Percentiles rank a stretch among this genome's conserved stretches.
phyloP scores from a whole-genome alignment of 30 jellyfish, hydroid and myxozoan species.

The Hydra vulgaris region DNA sequence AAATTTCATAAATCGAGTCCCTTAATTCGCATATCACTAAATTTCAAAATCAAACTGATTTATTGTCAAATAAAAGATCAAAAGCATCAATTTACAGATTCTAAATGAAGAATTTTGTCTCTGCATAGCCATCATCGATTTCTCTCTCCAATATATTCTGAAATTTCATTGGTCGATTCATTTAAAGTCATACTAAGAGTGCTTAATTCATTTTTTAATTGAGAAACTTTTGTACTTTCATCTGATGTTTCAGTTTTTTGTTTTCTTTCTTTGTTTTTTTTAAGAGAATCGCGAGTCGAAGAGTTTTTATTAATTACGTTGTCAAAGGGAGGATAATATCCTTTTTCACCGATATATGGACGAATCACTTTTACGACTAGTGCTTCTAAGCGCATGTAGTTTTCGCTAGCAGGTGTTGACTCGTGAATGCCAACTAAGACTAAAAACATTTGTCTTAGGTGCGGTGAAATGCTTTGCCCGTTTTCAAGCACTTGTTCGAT shows the following conservation, averaged over 20 bases:
- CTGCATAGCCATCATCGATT: slow-evolving; percentile 13
- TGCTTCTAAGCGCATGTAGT: slow-evolving; percentile 63
- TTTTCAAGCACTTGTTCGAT: slow-evolving; percentile 52
- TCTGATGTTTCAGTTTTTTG: no score
- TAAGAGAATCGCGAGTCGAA: slow-evolving; percentile 58
- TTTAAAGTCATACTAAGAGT: background rate
- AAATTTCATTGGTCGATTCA: slow-evolving; percentile 7
- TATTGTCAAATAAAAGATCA: no score
- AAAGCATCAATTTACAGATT: no score
- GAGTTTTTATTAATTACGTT: background rate
- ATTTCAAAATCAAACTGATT: no score
- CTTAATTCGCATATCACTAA: no score
- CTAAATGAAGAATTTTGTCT: slow-evolving; percentile 19
- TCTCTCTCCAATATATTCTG: slow-evolving; percentile 5
- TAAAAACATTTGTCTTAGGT: slow-evolving; percentile 64
- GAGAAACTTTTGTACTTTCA: slow-evolving; percentile 12
- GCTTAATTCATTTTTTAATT: background rate
- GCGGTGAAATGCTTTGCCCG: slow-evolving; percentile 49
- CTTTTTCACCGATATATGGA: slow-evolving; percentile 75
- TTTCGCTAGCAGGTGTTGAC: slow-evolving; percentile 64
- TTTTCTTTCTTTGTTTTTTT: no score
- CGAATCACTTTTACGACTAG: slow-evolving; percentile 59
- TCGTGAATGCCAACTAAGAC: slow-evolving; percentile 79
- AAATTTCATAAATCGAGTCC: no score
- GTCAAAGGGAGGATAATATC: slow-evolving; percentile 24